phyloP scores from a whole-genome alignment of 2,113 vertebrate species.

The Psophia crepitans region DNA sequence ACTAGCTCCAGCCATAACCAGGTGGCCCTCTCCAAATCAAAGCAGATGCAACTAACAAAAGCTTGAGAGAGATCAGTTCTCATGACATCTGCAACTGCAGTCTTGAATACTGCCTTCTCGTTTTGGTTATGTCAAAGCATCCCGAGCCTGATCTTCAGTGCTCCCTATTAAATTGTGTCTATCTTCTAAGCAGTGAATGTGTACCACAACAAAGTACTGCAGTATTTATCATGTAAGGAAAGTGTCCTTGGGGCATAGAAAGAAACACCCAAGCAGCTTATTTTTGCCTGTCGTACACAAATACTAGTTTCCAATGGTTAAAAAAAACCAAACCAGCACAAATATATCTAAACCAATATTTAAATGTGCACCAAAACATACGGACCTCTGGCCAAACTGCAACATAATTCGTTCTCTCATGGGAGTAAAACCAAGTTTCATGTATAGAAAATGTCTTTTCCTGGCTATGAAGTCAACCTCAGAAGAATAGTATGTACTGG shows the following conservation, averaged over 20 bases:
- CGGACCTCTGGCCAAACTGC: not conserved
- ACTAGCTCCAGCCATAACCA: constrained; percentile 13
- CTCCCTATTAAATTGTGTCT: not conserved
- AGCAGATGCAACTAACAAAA: constrained; percentile 18
- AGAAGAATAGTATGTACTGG: not conserved
- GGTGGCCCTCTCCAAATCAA: constrained; percentile 28
- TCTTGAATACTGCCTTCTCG: not conserved
- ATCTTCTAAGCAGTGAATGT: not conserved
- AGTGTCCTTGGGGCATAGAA: not conserved
- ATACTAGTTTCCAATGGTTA: not conserved
- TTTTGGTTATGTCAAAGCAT: not conserved
- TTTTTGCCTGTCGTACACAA: not conserved
- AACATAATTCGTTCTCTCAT: not conserved
- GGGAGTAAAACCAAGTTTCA: not conserved
- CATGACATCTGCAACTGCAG: not conserved
- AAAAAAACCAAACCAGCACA: not conserved
- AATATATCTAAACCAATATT: not conserved
- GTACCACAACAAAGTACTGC: not conserved
- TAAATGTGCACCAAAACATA: not conserved
- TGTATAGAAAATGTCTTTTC: not conserved
- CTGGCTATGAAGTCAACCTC: not conserved
- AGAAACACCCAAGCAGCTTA: not conserved
- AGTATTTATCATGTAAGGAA: not conserved
- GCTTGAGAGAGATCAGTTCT: not conserved
- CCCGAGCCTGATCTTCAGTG: not conserved